Base-by-base conservation (phyloP, 2,888 invertebrate species). In the Pherbina coryleti region DNA sequence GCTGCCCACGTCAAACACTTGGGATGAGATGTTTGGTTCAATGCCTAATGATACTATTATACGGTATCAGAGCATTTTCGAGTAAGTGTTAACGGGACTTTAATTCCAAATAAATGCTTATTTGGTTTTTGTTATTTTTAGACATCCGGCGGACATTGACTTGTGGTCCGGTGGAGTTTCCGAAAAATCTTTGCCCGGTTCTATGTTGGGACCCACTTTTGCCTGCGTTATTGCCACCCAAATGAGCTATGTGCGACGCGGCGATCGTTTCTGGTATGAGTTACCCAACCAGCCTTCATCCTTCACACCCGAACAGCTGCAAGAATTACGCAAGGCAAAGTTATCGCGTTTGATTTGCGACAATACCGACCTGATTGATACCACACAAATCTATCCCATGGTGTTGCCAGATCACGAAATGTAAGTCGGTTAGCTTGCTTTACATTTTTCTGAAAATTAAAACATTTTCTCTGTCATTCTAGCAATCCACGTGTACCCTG, bases 181-280 rank as follows among this genome's bases (percentile, higher is more conserved):
- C 0, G 98, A 98, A 87, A 92, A 94, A 80, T 95, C 97, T 2
- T 91, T 97, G 75, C 95, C 96, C 9, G 97, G 97, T 64, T 96
- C 97, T 76, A 95, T 98, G 94, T 92, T 98, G 79, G 98, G 98
- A 71, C 97, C 98, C 0, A 97, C 97, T 71, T 98, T 98, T 86
- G 96, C 97, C 74, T 98, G 98, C 87, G 92, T 98, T 80, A 97
- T 98, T 84, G 98, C 97, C 34, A 96, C 96, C 34, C 97, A 98
- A 90, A 97, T 98, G 91, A 95, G 95, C 84, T 95, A 96, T 86
- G 92, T 96, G 0, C 93, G 97, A 88, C 92, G 95, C 83, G 97
- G 97, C 79, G 98, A 98, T 90, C 93, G 98, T 88, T 98, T 97
- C 89, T 98, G 97, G 97, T 98, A 96, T 87, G 97, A 97, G 90